Percentiles rank a stretch among this genome's conserved stretches.
phyloP scores from a whole-genome alignment of 2,797 vertebrate species.

The Platalea minor region DNA sequence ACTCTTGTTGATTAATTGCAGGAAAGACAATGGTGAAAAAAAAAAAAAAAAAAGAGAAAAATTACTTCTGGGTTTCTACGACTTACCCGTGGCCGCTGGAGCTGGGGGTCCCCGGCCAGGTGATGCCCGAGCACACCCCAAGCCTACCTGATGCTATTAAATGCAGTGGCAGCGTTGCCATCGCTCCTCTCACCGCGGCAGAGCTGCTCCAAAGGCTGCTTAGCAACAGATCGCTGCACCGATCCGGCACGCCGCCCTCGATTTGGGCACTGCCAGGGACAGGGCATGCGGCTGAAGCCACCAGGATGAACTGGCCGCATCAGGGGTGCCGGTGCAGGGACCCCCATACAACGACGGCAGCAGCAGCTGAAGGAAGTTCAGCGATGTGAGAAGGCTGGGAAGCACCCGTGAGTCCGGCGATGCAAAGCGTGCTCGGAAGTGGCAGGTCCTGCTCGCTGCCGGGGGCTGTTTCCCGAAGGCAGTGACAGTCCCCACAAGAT shows the following conservation, averaged over 20 bases:
- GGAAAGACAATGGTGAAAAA: neutral
- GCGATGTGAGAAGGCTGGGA: fast-evolving
- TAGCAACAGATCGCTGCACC: neutral
- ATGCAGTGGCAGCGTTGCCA: neutral
- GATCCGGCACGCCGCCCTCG: neutral
- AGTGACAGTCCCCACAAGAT: neutral
- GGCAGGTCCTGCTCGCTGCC: neutral
- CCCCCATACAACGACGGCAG: fast-evolving
- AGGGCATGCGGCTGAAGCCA: fast-evolving
- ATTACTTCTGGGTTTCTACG: neutral
- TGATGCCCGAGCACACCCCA: neutral
- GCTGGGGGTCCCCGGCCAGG: neutral
- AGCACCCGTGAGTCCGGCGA: fast-evolving
- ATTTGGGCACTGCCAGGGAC: neutral
- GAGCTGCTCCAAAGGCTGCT: neutral
- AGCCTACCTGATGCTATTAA: neutral
- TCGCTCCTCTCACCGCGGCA: neutral
- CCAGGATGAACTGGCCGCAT: neutral
- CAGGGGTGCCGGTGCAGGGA: fast-evolving
- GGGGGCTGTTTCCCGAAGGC: neutral
- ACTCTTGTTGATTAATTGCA: neutral
- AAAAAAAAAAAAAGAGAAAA: too few species aligned
- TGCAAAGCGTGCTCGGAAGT: neutral
- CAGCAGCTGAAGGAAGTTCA: neutral
- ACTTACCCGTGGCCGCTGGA: neutral